Conservation (phyloP, 1,140 invertebrate genomes). For the Aphelinus certus region DNA sequence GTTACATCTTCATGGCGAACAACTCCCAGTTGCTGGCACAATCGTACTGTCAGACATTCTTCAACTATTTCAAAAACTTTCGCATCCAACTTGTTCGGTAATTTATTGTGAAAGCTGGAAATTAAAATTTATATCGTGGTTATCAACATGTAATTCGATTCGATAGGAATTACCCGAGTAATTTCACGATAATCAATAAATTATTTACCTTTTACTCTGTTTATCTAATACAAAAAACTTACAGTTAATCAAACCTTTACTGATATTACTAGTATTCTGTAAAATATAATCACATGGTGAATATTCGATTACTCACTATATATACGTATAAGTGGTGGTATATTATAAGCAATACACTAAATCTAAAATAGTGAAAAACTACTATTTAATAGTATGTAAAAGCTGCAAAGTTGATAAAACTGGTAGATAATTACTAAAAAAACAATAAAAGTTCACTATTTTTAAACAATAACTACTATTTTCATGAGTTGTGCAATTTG, state of each 20-base stretch:
- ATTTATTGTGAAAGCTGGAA: conserved; percentile 8
- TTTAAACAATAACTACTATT: no score
- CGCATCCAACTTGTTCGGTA: neutral
- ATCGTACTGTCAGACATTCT: neutral
- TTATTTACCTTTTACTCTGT: neutral
- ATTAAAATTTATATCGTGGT: neutral
- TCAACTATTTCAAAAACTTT: neutral
- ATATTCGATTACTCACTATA: neutral
- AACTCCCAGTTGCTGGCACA: neutral
- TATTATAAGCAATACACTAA: no score
- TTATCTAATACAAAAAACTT: conserved; percentile 13
- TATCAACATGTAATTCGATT: neutral
- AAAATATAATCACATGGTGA: neutral
- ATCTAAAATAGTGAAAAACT: no score
- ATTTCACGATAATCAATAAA: neutral
- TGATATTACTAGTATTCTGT: neutral
- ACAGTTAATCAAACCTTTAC: conserved; percentile 3
- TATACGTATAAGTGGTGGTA: no score
- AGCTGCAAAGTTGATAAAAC: no score
- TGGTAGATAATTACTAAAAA: no score
- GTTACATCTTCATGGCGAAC: neutral
- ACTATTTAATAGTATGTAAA: no score
- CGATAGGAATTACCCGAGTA: neutral
- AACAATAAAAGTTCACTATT: no score
- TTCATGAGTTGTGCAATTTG: no score